Base-by-base conservation (phyloP, 2,888 invertebrate genomes). In the Malachius bipustulatus region DNA sequence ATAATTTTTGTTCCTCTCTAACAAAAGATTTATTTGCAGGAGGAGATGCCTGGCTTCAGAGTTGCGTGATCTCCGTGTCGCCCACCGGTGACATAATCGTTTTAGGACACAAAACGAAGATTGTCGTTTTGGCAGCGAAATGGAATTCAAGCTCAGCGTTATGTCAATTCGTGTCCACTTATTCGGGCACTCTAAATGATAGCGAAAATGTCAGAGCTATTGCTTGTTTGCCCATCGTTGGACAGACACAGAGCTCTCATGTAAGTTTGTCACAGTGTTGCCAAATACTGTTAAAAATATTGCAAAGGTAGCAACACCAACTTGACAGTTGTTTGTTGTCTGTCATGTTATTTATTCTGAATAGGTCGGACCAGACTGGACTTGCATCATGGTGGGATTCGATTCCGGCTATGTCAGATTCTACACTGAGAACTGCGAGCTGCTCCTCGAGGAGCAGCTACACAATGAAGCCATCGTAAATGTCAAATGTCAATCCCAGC, bases 331-430 rank as follows among this genome's bases (percentile, higher is more conserved):
- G n/a, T n/a, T n/a, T n/a, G n/a, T n/a, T n/a, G n/a, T n/a, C n/a
- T n/a, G n/a, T n/a, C n/a, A n/a, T n/a, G n/a, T n/a, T n/a, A n/a
- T n/a, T n/a, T n/a, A n/a, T n/a, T n/a, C n/a, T n/a, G n/a, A n/a
- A 31, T 57, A 73, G 72, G 69, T 78, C 54, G 77, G 76, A 4
- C 77, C 87, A 14, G 94, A 96, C 58, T 96, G 94, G 94, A 91
- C 89, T 9, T 91, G 90, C 56, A 72, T 94, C 40, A 75, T 82
- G 40, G 72, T 90, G 37, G 96, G 94, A 9, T 82, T 85, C 51
- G 77, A 75, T 48, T 81, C 84, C 46, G 96, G 96, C 11, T 74
- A 71, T 64, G 70, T 94, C 8, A 70, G 82, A 42, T 89, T 93
- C 63, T 93, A 88, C 56, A 88, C 89, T 2, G 91, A 94, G 59